Evolutionary conservation across 64 coral and sea anemone species (phyloP).

Genomic region (Platygyra sinensis): DNA sequence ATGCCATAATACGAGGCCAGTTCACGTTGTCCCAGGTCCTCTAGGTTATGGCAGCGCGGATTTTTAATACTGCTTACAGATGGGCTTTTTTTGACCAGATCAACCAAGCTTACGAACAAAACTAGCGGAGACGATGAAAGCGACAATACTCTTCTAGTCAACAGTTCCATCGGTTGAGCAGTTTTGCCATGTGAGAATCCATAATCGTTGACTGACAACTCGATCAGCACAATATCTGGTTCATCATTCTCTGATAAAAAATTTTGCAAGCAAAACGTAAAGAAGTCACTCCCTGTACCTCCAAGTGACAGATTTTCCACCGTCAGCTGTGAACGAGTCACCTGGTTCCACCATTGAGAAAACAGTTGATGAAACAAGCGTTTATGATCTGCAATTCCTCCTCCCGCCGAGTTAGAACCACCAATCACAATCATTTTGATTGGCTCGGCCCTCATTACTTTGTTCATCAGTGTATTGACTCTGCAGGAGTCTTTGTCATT

Average conservation of each 20-base stretch:
- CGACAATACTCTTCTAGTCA: constrained; percentile 23
- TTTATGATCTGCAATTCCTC: constrained; percentile 47
- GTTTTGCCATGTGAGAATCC: constrained; percentile 9
- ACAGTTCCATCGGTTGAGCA: constrained; percentile 41
- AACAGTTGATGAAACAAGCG: constrained; percentile 53
- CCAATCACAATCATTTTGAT: constrained; percentile 84
- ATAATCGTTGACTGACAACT: constrained; percentile 50
- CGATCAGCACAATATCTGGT: constrained; percentile 41
- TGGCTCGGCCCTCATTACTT: constrained; percentile 29
- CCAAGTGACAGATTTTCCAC: constrained; percentile 65
- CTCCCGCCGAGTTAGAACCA: constrained; percentile 81
- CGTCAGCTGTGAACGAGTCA: constrained; percentile 46
- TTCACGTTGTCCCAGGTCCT: constrained; percentile 17
- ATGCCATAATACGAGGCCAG: constrained; percentile 36
- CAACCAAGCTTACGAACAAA: constrained; percentile 41
- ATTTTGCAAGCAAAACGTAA: constrained; percentile 77
- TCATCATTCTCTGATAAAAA: background rate
- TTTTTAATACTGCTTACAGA: background rate
- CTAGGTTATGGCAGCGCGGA: constrained; percentile 5
- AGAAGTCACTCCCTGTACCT: constrained; percentile 91
- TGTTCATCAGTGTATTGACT: background rate
- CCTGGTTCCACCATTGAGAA: constrained; percentile 62
- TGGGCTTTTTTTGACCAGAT: constrained; percentile 4
- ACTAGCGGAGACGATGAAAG: constrained; percentile 21
- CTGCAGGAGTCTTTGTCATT: background rate